These are phyloP conservation scores for Diprion similis DNA, from an alignment of 1,140 invertebrate species.

Conservation along the genomic window DNA sequence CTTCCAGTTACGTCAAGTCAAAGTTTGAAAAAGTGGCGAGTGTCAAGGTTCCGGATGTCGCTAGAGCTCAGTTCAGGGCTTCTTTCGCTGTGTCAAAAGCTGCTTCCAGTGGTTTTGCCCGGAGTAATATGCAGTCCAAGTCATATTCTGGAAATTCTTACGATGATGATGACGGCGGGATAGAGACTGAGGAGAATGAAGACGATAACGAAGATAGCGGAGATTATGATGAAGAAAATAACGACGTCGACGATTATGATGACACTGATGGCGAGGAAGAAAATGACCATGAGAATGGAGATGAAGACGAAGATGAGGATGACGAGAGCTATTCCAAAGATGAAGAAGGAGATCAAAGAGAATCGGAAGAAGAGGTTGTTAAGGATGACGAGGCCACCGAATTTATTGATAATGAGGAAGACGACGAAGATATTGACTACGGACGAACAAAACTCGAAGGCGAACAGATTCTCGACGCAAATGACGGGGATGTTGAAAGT, in stretches of 20 bases:
- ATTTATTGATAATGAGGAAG: conserved; percentile 19
- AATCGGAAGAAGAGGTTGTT: background rate
- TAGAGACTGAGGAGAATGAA: conserved; percentile 13
- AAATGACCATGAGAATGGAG: conserved; percentile 24
- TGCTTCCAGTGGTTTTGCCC: background rate
- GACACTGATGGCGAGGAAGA: conserved; percentile 19
- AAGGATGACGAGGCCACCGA: conserved; percentile 16
- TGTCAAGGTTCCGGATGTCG: background rate
- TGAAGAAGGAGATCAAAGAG: conserved; percentile 20
- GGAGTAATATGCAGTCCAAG: background rate
- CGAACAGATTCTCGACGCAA: background rate
- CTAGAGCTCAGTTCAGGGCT: background rate
- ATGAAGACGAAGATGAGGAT: conserved; percentile 22
- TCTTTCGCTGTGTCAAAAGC: background rate
- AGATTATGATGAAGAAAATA: conserved; percentile 22
- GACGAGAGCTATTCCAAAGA: conserved; percentile 22
- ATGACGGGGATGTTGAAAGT: background rate
- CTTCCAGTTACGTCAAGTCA: background rate
- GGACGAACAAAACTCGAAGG: conserved; percentile 25
- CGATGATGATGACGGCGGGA: conserved; percentile 23
- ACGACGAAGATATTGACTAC: conserved; percentile 14
- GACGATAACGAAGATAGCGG: conserved; percentile 17
- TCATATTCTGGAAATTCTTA: background rate
- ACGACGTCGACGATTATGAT: conserved; percentile 22
- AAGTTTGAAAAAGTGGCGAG: background rate